Conservation (phyloP, 2,888 invertebrate genomes). For the Eupithecia tripunctaria region DNA sequence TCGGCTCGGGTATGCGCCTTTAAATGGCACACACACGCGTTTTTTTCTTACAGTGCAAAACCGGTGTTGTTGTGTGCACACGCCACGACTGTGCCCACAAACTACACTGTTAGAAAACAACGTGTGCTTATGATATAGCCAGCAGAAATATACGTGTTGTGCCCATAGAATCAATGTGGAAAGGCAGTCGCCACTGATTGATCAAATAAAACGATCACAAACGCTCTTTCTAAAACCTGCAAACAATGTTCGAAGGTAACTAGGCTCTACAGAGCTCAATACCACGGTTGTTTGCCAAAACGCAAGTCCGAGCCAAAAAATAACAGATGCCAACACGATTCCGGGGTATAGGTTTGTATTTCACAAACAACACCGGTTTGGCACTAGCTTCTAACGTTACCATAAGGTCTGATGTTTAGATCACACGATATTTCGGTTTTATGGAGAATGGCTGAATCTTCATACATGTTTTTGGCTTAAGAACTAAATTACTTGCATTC, state of each 20-base stretch:
- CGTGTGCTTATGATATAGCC: too few relatives aligned
- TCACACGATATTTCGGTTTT: neutral
- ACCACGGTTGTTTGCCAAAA: conserved; percentile 20
- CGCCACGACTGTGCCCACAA: neutral
- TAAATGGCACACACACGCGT: too few relatives aligned
- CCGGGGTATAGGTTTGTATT: conserved; percentile 1
- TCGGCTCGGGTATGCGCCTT: too few relatives aligned
- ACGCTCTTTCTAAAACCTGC: neutral
- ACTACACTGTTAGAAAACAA: neutral
- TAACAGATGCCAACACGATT: conserved; percentile 7
- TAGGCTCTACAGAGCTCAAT: neutral
- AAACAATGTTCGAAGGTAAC: neutral
- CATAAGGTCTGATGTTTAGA: neutral
- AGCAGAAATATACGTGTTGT: neutral
- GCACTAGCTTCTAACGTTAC: neutral
- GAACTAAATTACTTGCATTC: neutral
- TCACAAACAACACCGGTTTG: conserved; percentile 13
- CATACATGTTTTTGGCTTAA: neutral
- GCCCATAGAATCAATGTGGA: neutral
- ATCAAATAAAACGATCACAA: neutral
- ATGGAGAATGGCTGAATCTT: neutral
- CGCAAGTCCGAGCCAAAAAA: conserved; percentile 22
- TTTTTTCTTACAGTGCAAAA: too few relatives aligned
- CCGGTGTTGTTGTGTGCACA: too few relatives aligned
- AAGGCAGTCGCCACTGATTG: neutral